Evolutionary conservation across 2,888 invertebrate species (phyloP).

Genomic region (Neuroscelio doddi): DNA sequence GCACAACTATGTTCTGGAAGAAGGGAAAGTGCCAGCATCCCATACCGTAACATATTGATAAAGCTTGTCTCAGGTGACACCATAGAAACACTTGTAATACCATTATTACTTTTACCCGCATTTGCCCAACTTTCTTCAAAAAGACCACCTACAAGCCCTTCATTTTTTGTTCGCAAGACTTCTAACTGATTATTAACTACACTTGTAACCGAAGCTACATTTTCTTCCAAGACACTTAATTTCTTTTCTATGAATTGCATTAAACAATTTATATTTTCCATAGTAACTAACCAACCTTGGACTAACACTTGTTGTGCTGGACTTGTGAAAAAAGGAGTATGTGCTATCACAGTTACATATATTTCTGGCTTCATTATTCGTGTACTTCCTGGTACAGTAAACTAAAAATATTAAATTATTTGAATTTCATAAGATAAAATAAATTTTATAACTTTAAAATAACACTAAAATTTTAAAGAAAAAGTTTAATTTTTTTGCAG

Average conservation of each 20-base stretch:
- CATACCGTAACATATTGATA: conserved; percentile 84
- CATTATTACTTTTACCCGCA: conserved; percentile 69
- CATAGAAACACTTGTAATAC: conserved; percentile 74
- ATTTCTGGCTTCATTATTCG: conserved; percentile 79
- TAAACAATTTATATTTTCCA: conserved; percentile 76
- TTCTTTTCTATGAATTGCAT: conserved; percentile 75
- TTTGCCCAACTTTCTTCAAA: conserved; percentile 73
- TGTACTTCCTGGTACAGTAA: conserved; percentile 79
- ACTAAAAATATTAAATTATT: conserved; percentile 72
- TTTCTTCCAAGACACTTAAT: conserved; percentile 77
- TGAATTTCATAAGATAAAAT: conserved; percentile 10
- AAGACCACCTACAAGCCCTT: conserved; percentile 74
- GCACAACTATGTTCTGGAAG: conserved; percentile 84
- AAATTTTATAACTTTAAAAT: no score
- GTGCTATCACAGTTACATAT: conserved; percentile 83
- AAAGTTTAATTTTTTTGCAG: no score
- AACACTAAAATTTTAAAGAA: no score
- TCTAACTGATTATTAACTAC: conserved; percentile 75
- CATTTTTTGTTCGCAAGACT: conserved; percentile 73
- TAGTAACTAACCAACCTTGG: conserved; percentile 79
- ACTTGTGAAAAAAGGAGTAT: conserved; percentile 82
- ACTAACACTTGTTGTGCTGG: conserved; percentile 82
- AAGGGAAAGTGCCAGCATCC: conserved; percentile 82
- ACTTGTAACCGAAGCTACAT: conserved; percentile 75
- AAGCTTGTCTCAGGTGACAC: conserved; percentile 81